Base-by-base conservation (phyloP, 2,797 vertebrate genomes). In the Coracias cyanogaster region DNA sequence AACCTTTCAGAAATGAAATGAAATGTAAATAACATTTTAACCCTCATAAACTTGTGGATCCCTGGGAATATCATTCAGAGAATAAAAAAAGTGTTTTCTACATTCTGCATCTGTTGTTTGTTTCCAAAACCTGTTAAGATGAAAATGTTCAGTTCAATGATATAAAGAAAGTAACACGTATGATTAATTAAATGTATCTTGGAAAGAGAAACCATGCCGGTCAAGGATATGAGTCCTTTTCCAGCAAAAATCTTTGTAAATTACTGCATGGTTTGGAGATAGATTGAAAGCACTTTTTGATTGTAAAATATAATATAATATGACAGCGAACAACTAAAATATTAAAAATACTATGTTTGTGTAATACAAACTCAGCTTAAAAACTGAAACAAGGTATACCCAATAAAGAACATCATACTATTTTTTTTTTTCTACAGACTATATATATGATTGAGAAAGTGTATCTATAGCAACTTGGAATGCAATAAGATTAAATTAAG, bases 21-120 rank as follows among this genome's bases (percentile, higher is more conserved):
- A 98, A 96, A 93, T 96, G 97, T 96, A 96, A 96, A 94, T 74
- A 89, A 41, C 26, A 73, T 92, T 96, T 97, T 94, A 96, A 94
- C 74, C 43, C 31, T 70, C 4, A 9, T 35, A 84, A 48, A 73
- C 37, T 74, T 92, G 7, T 51, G 57, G 37, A n/a, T 81, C 51
- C 54, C 24, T 90, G 66, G 78, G 54, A 97, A 93, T 67, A 61
- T 3, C 9, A 35, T 31, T 67, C 14, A 95, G 60, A 85, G 39
- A 94, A 85, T 76, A 4, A 87, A 17, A 67, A 78, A 80, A 86
- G 48, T 8, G 6, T 37, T 92, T 94, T 94, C 17, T 81, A 5
- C 7, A 61, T 37, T 60, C 48, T 88, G 18, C 18, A 81, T 91
- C 79, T 94, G 5, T 60, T 91, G 24, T 51, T 73, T 58, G 11